These are phyloP conservation scores for Anas platyrhynchos DNA, from an alignment of 2,113 vertebrate species.

Conservation along the genomic window DNA sequence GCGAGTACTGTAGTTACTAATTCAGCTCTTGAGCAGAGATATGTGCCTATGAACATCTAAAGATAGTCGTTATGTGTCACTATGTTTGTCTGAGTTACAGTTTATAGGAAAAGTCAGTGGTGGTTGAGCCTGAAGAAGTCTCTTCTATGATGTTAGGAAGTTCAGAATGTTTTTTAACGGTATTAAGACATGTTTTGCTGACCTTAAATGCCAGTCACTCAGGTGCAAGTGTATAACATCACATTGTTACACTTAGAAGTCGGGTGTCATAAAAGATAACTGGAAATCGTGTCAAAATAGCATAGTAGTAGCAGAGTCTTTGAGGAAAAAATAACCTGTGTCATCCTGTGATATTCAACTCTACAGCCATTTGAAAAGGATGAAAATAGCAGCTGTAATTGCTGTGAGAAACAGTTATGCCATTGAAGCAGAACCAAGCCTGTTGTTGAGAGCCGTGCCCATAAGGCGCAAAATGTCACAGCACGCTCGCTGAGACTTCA, in stretches of 20 bases:
- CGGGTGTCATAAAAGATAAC: background rate
- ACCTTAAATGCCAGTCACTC: background rate
- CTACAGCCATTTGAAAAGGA: background rate
- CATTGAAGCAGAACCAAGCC: slow-evolving; percentile 14
- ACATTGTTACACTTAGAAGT: background rate
- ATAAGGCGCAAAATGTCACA: slow-evolving; percentile 13
- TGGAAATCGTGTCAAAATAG: slow-evolving; percentile 33
- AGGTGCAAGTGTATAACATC: background rate
- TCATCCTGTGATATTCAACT: slow-evolving; percentile 34
- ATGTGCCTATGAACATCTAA: background rate
- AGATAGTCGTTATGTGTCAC: background rate
- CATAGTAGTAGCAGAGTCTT: background rate
- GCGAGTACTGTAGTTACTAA: background rate
- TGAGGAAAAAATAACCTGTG: slow-evolving; percentile 37
- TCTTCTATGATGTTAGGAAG: background rate
- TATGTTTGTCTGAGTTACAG: background rate
- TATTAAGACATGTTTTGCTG: background rate
- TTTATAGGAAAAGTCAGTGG: background rate
- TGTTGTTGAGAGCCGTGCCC: background rate
- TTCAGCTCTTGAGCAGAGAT: background rate
- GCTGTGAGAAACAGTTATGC: background rate
- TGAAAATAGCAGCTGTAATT: slow-evolving; percentile 39
- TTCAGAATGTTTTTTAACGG: background rate
- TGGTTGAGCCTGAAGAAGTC: background rate
- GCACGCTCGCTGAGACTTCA: slow-evolving; percentile 2